Percentiles rank a stretch among this genome's conserved stretches.
Evolutionary conservation across 64 coral and sea anemone species (phyloP).

Genomic region (Pocillopora verrucosa): DNA sequence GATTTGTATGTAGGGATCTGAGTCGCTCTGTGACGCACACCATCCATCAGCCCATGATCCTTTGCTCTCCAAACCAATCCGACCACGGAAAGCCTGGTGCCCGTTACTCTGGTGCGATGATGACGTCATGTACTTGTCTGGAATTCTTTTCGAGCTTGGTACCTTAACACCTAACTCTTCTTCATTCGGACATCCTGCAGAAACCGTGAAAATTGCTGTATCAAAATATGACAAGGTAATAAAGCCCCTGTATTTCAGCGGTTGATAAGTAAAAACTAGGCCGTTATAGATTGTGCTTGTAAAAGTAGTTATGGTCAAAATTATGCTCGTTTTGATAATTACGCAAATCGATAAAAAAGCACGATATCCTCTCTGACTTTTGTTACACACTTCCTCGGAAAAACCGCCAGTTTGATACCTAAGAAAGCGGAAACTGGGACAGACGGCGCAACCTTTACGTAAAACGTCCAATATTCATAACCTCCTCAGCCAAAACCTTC

Average conservation of each 20-base stretch:
- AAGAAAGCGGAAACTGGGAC: background rate
- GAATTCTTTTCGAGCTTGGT: background rate
- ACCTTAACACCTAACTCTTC: constrained; percentile 14
- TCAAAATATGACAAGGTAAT: too few species aligned
- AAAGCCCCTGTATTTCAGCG: too few species aligned
- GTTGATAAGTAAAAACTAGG: too few species aligned
- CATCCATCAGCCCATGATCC: background rate
- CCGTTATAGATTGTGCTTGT: too few species aligned
- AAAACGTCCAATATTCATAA: too few species aligned
- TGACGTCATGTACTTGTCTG: constrained; percentile 31
- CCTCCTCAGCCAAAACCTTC: too few species aligned
- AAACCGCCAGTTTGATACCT: background rate
- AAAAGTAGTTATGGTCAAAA: too few species aligned
- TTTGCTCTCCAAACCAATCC: background rate
- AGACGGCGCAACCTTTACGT: too few species aligned
- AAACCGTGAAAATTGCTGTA: too few species aligned
- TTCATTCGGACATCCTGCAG: background rate
- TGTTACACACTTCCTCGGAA: background rate
- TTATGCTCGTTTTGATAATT: too few species aligned
- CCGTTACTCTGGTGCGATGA: constrained; percentile 1
- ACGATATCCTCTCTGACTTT: background rate
- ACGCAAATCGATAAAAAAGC: background rate
- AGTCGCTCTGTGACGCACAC: constrained; percentile 10
- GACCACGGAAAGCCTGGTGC: constrained; percentile 24
- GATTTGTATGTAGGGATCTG: background rate